Base-by-base conservation (phyloP, 92 coral and sea anemone genomes). In the Epizoanthus illoricatus region DNA sequence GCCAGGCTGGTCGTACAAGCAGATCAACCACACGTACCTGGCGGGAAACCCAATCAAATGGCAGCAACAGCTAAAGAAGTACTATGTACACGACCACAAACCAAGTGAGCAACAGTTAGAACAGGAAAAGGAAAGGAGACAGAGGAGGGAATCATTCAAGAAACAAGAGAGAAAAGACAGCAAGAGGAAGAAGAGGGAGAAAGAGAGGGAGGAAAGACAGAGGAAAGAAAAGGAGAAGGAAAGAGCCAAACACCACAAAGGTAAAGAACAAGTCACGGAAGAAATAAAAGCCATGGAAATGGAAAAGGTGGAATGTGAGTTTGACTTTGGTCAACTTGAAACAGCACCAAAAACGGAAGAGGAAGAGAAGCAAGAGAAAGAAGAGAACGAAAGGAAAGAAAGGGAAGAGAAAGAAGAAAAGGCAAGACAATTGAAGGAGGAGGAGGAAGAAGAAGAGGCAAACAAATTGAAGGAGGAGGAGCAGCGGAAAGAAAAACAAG, bases 41-140 rank as follows among this genome's bases (percentile, higher is more conserved):
- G 89, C 94, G 42, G 97, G 95, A 39, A 91, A 91, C 42, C 97
- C 97, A 0, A 83, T 86, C 81, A 93, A 93, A 54, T 93, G 97
- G 97, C 81, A 86, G 20, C 65, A 71, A 16, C 87, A 87, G 70
- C 88, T 93, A 41, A 91, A 88, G 83, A 93, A 91, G 83, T 88
- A 85, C 71, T 80, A 88, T 89, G 90, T 78, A 4, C 71, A 80
- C 72, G 79, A 61, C 43, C 68, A 62, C 43, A 88, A 88, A 23
- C 82, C 82, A 43, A 62, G 71, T 23, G 88, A 87, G 59, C 89
- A 92, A n/a, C 87, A 94, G 54, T 81, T 64, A 43, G 85, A 79
- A 85, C 84, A 70, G 17, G 87, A 70, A 63, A 89, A 89, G 36
- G 87, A 91, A 55, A 87, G 75, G 85, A 71, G 73, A 69, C 79